Percentiles rank a stretch among this genome's conserved stretches.
Conservation (phyloP, 2,797 vertebrate genomes). For the Furcifer pardalis region DNA sequence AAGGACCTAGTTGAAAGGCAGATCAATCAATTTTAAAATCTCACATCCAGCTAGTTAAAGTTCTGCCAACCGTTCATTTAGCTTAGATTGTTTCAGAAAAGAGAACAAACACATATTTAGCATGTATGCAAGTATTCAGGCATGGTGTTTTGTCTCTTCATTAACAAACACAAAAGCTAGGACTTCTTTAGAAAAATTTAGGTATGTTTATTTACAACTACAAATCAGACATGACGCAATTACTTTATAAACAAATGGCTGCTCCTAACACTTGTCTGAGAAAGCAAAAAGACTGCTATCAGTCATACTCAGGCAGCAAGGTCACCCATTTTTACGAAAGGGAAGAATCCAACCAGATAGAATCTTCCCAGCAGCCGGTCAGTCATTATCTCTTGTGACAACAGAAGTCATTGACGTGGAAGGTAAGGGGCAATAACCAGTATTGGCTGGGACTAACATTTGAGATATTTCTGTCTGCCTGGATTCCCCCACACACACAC, state of each 20-base stretch:
- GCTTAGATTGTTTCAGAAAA: not conserved
- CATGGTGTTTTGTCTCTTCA: not conserved
- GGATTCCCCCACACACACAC: no score
- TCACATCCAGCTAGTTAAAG: not conserved
- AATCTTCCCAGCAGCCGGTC: not conserved
- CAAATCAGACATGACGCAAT: not conserved
- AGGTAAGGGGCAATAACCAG: not conserved
- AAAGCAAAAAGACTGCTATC: not conserved
- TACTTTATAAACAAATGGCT: not conserved
- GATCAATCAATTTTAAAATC: not conserved
- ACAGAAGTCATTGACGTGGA: not conserved
- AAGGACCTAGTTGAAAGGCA: not conserved
- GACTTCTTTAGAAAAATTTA: not conserved
- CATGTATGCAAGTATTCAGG: not conserved
- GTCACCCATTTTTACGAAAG: not conserved
- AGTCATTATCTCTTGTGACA: not conserved
- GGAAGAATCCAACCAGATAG: not conserved
- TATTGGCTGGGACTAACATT: not conserved
- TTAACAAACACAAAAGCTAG: not conserved
- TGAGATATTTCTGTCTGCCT: not conserved
- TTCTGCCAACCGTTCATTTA: not conserved
- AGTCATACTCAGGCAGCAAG: not conserved
- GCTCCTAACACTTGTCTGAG: not conserved
- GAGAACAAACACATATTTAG: not conserved
- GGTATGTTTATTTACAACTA: not conserved